Evolutionary conservation across 2,113 vertebrate genomes (phyloP).

Genomic region (Hippocampus abdominalis): DNA sequence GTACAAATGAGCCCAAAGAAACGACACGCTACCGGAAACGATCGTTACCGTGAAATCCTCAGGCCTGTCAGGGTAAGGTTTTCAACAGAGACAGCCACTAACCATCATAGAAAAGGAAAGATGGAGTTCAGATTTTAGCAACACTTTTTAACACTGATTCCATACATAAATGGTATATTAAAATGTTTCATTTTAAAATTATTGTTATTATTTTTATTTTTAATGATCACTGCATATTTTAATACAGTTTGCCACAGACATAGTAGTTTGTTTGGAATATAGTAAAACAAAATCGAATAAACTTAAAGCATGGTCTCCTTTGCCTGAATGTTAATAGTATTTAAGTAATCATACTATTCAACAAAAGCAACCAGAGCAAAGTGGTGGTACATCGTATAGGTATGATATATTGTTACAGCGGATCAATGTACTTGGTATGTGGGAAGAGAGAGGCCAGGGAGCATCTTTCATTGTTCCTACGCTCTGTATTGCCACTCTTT

Average conservation of each 20-base stretch:
- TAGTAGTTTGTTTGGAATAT: neutral
- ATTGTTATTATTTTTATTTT: neutral
- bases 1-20: too few relatives aligned
- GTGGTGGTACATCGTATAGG: constrained; percentile 30
- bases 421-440: constrained; percentile 62
- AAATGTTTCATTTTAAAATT: neutral
- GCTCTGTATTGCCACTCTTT: constrained; percentile 56
- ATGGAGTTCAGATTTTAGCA: neutral
- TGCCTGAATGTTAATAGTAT: constrained; percentile 34
- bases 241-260: neutral
- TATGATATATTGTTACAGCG: constrained; percentile 65
- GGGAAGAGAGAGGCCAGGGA: constrained; percentile 36
- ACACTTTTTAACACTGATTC: neutral
- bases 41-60: too few relatives aligned
- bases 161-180: neutral
- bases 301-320: neutral
- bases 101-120: neutral
- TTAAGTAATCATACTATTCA: constrained; percentile 36
- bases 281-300: neutral
- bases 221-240: neutral
- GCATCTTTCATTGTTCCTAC: constrained; percentile 60
- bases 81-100: neutral
- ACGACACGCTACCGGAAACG: too few relatives aligned
- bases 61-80: too few relatives aligned
- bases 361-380: constrained; percentile 50